These are phyloP conservation scores for Mesopsocus fuscifrons DNA, from an alignment of 2,888 invertebrate genomes.

Conservation along the genomic window DNA sequence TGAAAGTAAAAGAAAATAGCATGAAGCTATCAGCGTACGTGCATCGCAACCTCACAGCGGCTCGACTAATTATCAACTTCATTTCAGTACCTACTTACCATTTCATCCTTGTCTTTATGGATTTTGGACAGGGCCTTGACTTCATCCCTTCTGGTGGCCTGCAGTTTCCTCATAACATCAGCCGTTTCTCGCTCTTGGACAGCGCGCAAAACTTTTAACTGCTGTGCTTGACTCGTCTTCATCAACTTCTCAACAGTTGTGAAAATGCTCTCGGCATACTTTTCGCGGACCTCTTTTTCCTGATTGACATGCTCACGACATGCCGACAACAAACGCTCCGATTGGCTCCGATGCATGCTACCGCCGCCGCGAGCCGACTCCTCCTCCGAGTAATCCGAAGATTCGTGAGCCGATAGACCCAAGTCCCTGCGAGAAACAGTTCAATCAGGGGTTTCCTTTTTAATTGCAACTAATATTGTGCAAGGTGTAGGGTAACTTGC, in stretches of 20 bases:
- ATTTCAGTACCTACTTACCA: slow-evolving; percentile 35
- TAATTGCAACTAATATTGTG: too few species aligned
- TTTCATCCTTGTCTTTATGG: slow-evolving; percentile 79
- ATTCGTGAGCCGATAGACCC: slow-evolving; percentile 24
- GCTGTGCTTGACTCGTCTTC: slow-evolving; percentile 54
- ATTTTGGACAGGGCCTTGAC: slow-evolving; percentile 71
- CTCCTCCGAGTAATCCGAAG: slow-evolving; percentile 29
- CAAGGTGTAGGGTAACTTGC: too few species aligned
- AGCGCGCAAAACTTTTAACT: slow-evolving; percentile 51
- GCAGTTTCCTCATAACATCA: slow-evolving; percentile 61
- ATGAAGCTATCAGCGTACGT: too few species aligned
- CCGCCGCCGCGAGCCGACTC: slow-evolving; percentile 26
- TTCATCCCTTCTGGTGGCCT: slow-evolving; percentile 67
- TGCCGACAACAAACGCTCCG: slow-evolving; percentile 39
- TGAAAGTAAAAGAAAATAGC: too few species aligned
- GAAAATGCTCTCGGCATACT: slow-evolving; percentile 65
- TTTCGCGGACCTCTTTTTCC: slow-evolving; percentile 58
- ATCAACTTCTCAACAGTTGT: slow-evolving; percentile 61
- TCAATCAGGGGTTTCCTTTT: too few species aligned
- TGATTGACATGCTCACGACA: slow-evolving; percentile 47
- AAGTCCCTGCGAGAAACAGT: slow-evolving; percentile 22
- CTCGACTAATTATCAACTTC: too few species aligned
- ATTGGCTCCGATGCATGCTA: slow-evolving; percentile 38
- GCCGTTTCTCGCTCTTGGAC: slow-evolving; percentile 50
- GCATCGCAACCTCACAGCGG: too few species aligned